Evolutionary conservation across 2,113 vertebrate species (phyloP).

Genomic region (Cynocephalus volans): DNA sequence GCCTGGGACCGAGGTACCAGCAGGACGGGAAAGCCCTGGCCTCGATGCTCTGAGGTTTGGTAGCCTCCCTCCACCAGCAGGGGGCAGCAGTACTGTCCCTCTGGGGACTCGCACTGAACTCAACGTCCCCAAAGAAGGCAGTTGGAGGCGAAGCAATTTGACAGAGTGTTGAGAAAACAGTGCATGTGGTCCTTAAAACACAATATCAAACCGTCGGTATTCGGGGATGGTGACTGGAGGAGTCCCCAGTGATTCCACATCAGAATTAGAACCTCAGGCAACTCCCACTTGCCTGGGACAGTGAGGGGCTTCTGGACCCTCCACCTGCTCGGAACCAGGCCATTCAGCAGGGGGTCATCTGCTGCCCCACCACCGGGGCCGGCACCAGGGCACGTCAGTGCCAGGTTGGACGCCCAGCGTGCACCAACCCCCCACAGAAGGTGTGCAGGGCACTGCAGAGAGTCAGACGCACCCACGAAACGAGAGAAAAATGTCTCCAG

Average conservation of each 20-base stretch:
- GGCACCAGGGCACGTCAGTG: too few species aligned
- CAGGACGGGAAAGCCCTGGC: rapidly evolving
- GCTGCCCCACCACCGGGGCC: too few species aligned
- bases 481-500: background rate
- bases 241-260: background rate
- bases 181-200: background rate
- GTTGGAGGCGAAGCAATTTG: background rate
- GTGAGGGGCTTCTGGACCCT: background rate
- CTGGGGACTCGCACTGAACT: background rate
- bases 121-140: background rate
- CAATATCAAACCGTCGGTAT: background rate
- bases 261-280: background rate
- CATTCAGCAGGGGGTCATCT: rapidly evolving
- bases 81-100: background rate
- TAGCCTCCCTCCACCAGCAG: background rate
- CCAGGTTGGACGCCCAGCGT: too few species aligned
- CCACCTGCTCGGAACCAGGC: background rate
- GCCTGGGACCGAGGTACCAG: too few species aligned
- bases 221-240: background rate
- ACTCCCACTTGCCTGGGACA: background rate
- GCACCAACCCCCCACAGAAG: too few species aligned
- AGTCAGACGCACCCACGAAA: background rate
- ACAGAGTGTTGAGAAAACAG: background rate
- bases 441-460: background rate
- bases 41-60: background rate